Evolutionary conservation across 2,113 vertebrate genomes (phyloP), one percentile per base, ranked within the genome.

Genomic region (Tauraco erythrolophus): DNA sequence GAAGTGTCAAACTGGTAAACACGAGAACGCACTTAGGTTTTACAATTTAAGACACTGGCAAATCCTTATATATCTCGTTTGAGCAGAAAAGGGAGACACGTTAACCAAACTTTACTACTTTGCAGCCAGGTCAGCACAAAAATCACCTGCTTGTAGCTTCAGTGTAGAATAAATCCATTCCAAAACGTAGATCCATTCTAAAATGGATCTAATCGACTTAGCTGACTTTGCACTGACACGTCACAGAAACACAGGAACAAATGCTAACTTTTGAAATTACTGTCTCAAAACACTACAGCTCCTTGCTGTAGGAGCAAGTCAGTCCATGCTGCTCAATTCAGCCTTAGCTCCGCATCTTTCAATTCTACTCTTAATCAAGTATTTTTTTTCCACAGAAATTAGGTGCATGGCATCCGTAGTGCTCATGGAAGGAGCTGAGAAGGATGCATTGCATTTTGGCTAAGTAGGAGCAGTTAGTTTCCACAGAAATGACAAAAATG

Each of bases 61-160:
- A 89, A 80, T 41, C 5, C 5, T 50, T n/a, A 6, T 19, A 0
- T 25, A 56, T 17, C 45, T 51, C 5, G 1, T 28, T 28, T 39
- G 14, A 58, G 24, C 3, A 86, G 56, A 39, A 83, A 58, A n/a
- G 1, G 3, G 1, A 61, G 33, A 39, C 2, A 10, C 3, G 0
- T 33, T 30, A 85, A 83, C 62, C 41, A 69, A 91, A 68, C 7
- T 2, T 14, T 23, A 37, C 16, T 54, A 18, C 65, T 91, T 5
- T 72, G 35, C 54, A 81, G 70, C 4, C 43, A 65, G 19, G 23
- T 22, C 72, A 61, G n/a, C 2, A 2, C 39, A 72, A 81, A 89
- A 56, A 39, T 24, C 54, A 80, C 17, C 48, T 80, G 33, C 21
- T 25, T 68, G 30, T 35, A 76, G 18, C 18, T 77, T 58, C 54